Evolutionary conservation across 2,797 vertebrate genomes (phyloP).

Genomic region (Champsocephalus esox): DNA sequence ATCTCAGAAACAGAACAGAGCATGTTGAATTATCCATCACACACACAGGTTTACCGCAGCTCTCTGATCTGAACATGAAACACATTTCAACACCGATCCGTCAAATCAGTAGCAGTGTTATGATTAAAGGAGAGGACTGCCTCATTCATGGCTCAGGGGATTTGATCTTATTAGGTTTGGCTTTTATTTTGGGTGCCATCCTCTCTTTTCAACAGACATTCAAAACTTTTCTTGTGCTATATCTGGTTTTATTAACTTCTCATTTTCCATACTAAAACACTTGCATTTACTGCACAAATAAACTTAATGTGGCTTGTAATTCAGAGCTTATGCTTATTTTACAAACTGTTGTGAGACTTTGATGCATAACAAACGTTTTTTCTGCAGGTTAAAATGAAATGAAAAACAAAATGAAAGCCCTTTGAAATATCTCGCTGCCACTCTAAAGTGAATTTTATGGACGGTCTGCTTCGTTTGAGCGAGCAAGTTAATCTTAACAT

Average conservation of each 20-base stretch:
- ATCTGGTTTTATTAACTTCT: not conserved
- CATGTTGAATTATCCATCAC: not conserved
- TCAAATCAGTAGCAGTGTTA: not conserved
- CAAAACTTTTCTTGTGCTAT: not conserved
- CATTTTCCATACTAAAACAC: not conserved
- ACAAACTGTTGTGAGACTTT: not conserved
- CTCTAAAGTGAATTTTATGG: slow-evolving; percentile 9
- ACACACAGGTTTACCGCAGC: not conserved
- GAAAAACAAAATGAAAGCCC: not conserved
- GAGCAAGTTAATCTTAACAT: slow-evolving; percentile 4
- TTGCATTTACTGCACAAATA: not conserved
- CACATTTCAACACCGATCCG: not conserved
- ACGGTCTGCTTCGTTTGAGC: slow-evolving; percentile 4
- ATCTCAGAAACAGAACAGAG: not conserved
- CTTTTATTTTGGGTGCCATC: not conserved
- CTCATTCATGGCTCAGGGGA: no score
- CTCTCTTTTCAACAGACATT: not conserved
- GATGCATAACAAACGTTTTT: not conserved
- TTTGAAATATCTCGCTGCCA: slow-evolving; percentile 3
- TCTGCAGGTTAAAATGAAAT: slow-evolving; percentile 2
- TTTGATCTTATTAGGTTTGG: not conserved
- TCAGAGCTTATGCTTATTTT: not conserved
- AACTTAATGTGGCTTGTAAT: not conserved
- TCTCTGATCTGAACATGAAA: not conserved
- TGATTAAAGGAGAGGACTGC: not conserved